A percentile compares a stretch with the other conserved stretches of the same genome.
phyloP scores from a whole-genome alignment of 2,888 invertebrate genomes.

The Tryphoninae sp. region DNA sequence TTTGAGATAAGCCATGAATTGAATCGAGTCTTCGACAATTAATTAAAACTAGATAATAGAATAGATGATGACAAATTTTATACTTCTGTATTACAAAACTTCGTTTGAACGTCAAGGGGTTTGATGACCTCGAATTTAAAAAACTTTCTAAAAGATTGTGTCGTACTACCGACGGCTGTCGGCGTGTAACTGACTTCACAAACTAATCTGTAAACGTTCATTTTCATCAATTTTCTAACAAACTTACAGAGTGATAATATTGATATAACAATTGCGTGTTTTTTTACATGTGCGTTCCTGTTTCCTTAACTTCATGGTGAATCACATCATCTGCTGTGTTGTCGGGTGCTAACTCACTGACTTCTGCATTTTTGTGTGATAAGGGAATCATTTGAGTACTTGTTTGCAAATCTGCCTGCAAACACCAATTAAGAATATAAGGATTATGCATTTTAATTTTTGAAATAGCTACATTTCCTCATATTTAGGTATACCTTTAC shows the following conservation, averaged over 20 bases:
- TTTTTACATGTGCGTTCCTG: conserved; percentile 96
- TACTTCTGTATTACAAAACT: conserved; percentile 97
- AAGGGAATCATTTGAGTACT: conserved; percentile 93
- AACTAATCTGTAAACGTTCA: conserved; percentile 86
- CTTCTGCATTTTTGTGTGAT: conserved; percentile 86
- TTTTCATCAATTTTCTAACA: neutral
- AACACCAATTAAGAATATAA: conserved; percentile 52
- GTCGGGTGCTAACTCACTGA: conserved; percentile 86
- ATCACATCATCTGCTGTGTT: conserved; percentile 97
- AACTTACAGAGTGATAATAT: neutral
- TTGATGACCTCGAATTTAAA: conserved; percentile 99
- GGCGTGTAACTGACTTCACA: conserved; percentile 97
- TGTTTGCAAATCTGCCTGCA: conserved; percentile 95
- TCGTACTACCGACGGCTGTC: conserved; percentile 82
- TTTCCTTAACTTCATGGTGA: conserved; percentile 99
- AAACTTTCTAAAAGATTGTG: conserved; percentile 96
- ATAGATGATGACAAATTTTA: conserved; percentile 87
- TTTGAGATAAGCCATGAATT: neutral
- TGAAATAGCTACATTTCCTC: conserved; percentile 31
- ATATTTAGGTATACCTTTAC: conserved; percentile 85
- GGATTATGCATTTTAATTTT: conserved; percentile 14
- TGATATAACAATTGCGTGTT: conserved; percentile 19
- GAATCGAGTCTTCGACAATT: conserved; percentile 3
- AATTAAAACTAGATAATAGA: conserved; percentile 79
- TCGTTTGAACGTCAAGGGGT: conserved; percentile 98